Base-by-base conservation (phyloP, 2,797 vertebrate genomes). In the Cichlasoma orientale region DNA sequence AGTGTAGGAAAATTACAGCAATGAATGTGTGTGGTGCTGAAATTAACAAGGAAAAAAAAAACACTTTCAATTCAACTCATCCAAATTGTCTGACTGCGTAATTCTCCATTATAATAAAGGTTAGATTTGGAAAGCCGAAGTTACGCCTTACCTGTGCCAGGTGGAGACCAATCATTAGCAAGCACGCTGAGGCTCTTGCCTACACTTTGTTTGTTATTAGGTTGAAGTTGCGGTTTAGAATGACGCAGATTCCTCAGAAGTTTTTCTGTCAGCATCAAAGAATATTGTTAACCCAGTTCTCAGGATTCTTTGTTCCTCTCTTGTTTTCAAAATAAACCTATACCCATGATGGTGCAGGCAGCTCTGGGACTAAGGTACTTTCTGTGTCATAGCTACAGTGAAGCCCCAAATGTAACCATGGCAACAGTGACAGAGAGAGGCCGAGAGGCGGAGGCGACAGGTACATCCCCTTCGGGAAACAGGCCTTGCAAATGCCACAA, bases 371-470 rank as follows among this genome's bases (percentile, higher is more conserved):
- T 78, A 18, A 63, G 79, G 73, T 68, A 80, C 80, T 86, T 83
- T 85, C 76, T 83, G 63, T 89, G 80, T 90, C 90, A 81, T 77
- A 85, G 70, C 82, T 80, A 74, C 63, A 70, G 74, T 61, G 50
- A 82, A 82, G 82, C 82, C 77, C 73, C 63, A 77, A 77, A 83
- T 81, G 89, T 94, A 85, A 83, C 93, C 85, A 93, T 89, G 74
- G 87, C 72, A 93, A 91, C 92, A 58, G 78, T 82, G 82, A 91
- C 73, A 71, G 77, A 87, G 71, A 52, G 59, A 78, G 68, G 68
- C 72, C 44, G 57, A 61, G 68, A 79, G 50, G 76, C 69, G 19
- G 66, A 82, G 72, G 77, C 38, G 86, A 86, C 89, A 71, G 82
- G 74, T 90, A 74, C 76, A 78, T 61, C 16, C 44, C 29, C n/a